Conservation (phyloP, 2,888 invertebrate species). For the Caradrina kadenii region DNA sequence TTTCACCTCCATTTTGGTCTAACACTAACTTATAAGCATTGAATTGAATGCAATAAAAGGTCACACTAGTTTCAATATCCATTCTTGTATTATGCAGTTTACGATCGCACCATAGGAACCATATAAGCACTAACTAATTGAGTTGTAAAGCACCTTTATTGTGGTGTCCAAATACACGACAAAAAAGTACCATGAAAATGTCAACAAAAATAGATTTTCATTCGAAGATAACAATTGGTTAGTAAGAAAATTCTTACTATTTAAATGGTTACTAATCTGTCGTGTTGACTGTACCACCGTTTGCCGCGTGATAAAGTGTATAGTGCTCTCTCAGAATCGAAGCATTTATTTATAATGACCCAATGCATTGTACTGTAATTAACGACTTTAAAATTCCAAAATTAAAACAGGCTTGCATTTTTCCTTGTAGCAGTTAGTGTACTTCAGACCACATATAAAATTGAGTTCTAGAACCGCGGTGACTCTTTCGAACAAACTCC, state of each 20-base stretch:
- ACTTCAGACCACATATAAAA: background rate
- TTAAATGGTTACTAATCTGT: background rate
- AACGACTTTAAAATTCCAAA: background rate
- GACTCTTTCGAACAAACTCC: too few relatives aligned
- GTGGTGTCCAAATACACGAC: background rate
- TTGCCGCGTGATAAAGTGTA: slow-evolving; percentile 9
- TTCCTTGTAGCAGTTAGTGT: background rate
- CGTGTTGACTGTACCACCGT: background rate
- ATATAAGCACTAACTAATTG: background rate
- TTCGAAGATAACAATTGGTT: background rate
- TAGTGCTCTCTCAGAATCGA: background rate
- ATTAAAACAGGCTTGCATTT: background rate
- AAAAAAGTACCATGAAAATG: background rate
- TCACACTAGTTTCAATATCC: slow-evolving; percentile 30
- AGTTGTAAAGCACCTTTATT: background rate
- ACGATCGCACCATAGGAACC: slow-evolving; percentile 16
- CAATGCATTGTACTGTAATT: slow-evolving; percentile 2
- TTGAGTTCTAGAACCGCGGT: too few relatives aligned
- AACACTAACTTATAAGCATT: slow-evolving; percentile 46
- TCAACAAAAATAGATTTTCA: background rate
- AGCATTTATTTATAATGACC: slow-evolving; percentile 8
- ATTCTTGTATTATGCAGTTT: slow-evolving; percentile 22
- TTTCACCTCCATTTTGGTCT: slow-evolving; percentile 75
- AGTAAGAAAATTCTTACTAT: background rate
- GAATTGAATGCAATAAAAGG: slow-evolving; percentile 61